A percentile compares a stretch with the other conserved stretches of the same genome.
Conservation (phyloP, 2,888 invertebrate genomes). For the Synergus itoensis region DNA sequence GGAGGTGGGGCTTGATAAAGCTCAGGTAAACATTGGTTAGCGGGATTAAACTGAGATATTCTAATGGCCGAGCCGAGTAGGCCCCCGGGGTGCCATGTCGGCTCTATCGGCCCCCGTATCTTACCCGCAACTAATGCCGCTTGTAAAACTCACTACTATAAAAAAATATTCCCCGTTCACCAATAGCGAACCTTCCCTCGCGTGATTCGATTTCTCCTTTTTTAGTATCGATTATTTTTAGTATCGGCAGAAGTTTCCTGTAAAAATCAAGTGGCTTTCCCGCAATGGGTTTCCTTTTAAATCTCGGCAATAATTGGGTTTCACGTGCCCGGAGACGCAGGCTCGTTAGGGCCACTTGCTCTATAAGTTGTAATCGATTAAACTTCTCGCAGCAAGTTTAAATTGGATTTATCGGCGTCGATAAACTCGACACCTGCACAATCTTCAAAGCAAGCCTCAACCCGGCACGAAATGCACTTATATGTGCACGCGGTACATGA, state of each 20-base stretch:
- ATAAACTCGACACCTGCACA: slow-evolving; percentile 42
- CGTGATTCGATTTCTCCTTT: slow-evolving; percentile 23
- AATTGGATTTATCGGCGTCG: slow-evolving; percentile 39
- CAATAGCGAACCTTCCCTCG: slow-evolving; percentile 55
- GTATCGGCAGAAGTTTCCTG: not conserved
- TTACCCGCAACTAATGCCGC: slow-evolving; percentile 70
- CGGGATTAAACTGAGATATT: slow-evolving; percentile 73
- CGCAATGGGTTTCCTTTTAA: slow-evolving; percentile 1
- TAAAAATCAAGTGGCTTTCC: not conserved
- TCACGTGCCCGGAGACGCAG: slow-evolving; percentile 4
- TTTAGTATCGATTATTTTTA: slow-evolving; percentile 7
- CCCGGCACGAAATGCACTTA: slow-evolving; percentile 36
- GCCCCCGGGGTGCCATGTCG: slow-evolving; percentile 71
- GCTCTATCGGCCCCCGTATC: slow-evolving; percentile 67
- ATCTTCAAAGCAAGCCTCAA: slow-evolving; percentile 36
- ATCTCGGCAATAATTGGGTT: slow-evolving; percentile 17
- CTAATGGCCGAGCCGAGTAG: slow-evolving; percentile 70
- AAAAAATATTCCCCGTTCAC: slow-evolving; percentile 68
- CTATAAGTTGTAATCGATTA: slow-evolving; percentile 41
- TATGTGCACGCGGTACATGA: slow-evolving; percentile 19
- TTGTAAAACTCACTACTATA: slow-evolving; percentile 60
- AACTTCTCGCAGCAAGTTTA: slow-evolving; percentile 41
- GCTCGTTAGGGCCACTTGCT: slow-evolving; percentile 36
- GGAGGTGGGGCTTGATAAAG: slow-evolving; percentile 57
- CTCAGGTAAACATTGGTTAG: slow-evolving; percentile 68